Base-by-base conservation (phyloP, 2,888 invertebrate genomes). In the Parelbella ahira region DNA sequence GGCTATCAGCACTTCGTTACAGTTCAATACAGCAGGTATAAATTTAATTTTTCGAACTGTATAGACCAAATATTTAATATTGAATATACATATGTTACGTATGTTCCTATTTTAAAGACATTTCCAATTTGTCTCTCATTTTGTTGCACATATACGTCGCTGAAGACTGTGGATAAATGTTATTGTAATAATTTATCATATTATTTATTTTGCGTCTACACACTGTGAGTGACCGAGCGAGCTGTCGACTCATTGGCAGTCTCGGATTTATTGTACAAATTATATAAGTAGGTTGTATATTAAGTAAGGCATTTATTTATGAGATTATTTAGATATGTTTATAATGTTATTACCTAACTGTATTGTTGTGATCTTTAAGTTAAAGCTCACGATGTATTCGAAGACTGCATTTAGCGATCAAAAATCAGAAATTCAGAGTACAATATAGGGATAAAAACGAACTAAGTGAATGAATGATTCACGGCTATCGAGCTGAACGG, bases 71-170 rank as follows among this genome's bases (percentile, higher is more conserved):
- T 74, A 75, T 66, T 63, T 62, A 51, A 53, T 56, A 60, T 57
- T 63, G 57, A 62, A 60, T 62, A 61, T 59, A 62, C 51, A 58
- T 49, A 65, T 62, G 65, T 61, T 33, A 69, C 59, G 67, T 63
- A 72, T 78, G 83, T 83, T 84, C 83, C 82, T 84, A 83, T 73
- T 73, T 61, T 63, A 72, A 72, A 79, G 69, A 79, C 74, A 79
- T 78, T 73, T 75, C 66, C 65, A 63, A 62, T 51, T 69, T 66
- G 61, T 65, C 64, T 62, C 61, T 66, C 15, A 4, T 15, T 61
- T 65, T 74, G 68, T 78, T 74, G 73, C 68, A 20, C 2, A 69
- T 71, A 64, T 66, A 68, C 63, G 73, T 74, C 61, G 63, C 60
- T 75, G 64, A 83, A 82, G 84, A 83, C 83, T 84, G 83, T 78